Evolutionary conservation across 2,888 invertebrate species (phyloP).

Genomic region (Agrilus cyanescens): DNA sequence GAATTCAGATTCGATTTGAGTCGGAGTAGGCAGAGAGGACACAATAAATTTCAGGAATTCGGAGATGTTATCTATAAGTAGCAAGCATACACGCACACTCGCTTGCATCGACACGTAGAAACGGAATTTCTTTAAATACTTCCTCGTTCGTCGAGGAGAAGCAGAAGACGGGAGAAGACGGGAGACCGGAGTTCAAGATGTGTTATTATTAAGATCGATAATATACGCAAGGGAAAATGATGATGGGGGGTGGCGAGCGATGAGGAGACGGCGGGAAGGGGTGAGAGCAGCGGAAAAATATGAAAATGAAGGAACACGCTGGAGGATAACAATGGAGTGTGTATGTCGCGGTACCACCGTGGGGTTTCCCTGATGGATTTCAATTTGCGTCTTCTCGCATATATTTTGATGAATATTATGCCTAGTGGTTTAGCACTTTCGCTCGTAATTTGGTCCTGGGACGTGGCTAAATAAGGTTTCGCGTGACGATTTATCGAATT

Average conservation of each 20-base stretch:
- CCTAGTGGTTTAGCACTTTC: constrained; percentile 18
- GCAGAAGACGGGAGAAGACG: neutral
- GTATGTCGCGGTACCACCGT: constrained; percentile 28
- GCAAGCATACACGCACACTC: no score
- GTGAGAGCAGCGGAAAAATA: constrained; percentile 23
- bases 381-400: constrained; percentile 31
- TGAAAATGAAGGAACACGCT: constrained; percentile 31
- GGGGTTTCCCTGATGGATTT: constrained; percentile 34
- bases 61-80: no score
- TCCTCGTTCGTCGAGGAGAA: neutral
- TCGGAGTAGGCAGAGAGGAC: no score
- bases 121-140: no score
- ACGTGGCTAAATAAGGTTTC: no score
- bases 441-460: constrained; percentile 16
- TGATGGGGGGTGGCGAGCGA: constrained; percentile 19
- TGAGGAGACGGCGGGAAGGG: constrained; percentile 6
- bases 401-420: constrained; percentile 19
- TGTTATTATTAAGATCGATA: constrained; percentile 36
- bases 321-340: constrained; percentile 31
- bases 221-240: constrained; percentile 31
- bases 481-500: no score
- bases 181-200: constrained; percentile 17
- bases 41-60: no score
- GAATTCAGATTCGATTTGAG: no score
- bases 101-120: no score